Evolutionary conservation across 2,888 invertebrate species (phyloP).

Genomic region (Oligia latruncula): DNA sequence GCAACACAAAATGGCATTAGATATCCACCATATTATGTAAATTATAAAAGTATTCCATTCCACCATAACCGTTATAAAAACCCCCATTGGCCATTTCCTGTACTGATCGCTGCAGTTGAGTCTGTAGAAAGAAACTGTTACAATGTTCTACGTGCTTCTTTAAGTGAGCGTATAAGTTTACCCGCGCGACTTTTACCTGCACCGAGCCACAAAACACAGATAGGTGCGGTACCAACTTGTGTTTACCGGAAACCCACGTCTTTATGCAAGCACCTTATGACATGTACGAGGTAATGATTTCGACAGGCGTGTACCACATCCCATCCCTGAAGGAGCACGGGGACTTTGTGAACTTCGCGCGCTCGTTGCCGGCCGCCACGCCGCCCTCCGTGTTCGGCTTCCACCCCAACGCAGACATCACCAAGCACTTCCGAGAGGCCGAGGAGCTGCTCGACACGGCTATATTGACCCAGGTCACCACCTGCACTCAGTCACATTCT

Average conservation of each 20-base stretch:
- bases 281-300: not conserved
- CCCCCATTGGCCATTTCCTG: not conserved
- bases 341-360: slow-evolving; percentile 92
- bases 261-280: not conserved
- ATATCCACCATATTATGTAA: not conserved
- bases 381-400: slow-evolving; percentile 97
- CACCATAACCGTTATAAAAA: not conserved
- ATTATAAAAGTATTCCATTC: not conserved
- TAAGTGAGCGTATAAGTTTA: not conserved
- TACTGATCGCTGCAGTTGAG: not conserved
- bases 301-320: slow-evolving; percentile 92
- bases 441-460: slow-evolving; percentile 93
- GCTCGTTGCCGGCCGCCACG: slow-evolving; percentile 93
- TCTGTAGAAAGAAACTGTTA: not conserved
- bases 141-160: not conserved
- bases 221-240: not conserved
- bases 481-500: not conserved
- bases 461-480: slow-evolving; percentile 93
- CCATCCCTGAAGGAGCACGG: slow-evolving; percentile 94
- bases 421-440: slow-evolving; percentile 97
- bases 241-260: not conserved
- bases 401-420: slow-evolving; percentile 97
- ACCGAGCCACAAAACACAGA: no score
- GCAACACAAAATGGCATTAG: not conserved
- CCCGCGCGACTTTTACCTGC: not conserved